Evolutionary conservation across 2,888 invertebrate genomes (phyloP), one percentile per base, ranked within the genome.

Genomic region (Andrena bicolor): DNA sequence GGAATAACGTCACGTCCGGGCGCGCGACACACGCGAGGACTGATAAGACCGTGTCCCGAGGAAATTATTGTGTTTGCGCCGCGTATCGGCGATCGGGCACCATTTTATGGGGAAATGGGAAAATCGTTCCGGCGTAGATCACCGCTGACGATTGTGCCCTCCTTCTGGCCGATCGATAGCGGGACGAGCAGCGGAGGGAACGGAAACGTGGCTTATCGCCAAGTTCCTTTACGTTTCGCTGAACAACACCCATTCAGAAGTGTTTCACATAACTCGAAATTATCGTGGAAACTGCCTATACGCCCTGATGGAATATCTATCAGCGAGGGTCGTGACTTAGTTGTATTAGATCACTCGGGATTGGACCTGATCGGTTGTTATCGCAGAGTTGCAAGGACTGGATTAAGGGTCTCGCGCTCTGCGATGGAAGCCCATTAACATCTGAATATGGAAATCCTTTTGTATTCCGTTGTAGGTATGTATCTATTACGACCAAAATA

Each of bases 51-150:
- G 64, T 58, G 76, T 49, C 68, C 70, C 73, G 75, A 82, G 76
- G 80, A 80, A 87, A 86, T 87, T 86, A 87, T 75, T 80, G 79
- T 80, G 86, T 86, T 87, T 86, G 81, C 74, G 60, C 53, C 69
- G 32, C 56, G 77, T 81, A 86, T 86, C 81, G 61, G 56, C 73
- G 68, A 72, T 85, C 72, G 66, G 53, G 7, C 49, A 20, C 41
- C 70, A 16, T 79, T 71, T 68, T n/a, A 4, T 0, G 49, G 35
- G 63, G 58, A 65, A 71, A 72, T 72, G 56, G 60, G 74, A 79
- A 77, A 76, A 80, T 66, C 76, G 74, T 63, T 53, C 56, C 65
- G 60, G 49, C 76, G 82, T 84, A 76, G 84, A 84, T 82, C 86
- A 77, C 53, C 49, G 63, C 68, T 48, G 53, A 76, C 85, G 82